Base-by-base conservation (phyloP, 2,888 invertebrate genomes). In the Heteropelma amictum region DNA sequence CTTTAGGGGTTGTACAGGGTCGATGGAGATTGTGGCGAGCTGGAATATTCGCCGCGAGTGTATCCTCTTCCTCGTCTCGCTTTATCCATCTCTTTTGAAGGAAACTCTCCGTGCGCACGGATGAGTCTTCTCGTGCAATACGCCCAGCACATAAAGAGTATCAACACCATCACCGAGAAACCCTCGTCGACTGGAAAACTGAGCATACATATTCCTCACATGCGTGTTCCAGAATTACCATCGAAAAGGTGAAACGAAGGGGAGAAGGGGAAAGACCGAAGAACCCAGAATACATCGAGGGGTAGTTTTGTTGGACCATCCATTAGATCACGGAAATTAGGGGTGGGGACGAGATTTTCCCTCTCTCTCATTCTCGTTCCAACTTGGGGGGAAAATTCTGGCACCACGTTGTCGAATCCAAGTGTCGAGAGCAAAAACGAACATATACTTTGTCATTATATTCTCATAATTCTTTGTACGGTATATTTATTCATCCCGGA, bases 251-350 rank as follows among this genome's bases (percentile, higher is more conserved):
- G 33, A 58, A 72, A 73, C 47, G 73, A 71, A 68, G 65, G 33
- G 35, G 35, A 30, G 58, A 38, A 51, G 38, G 23, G 21, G 56
- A 33, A 26, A 56, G 38, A 28, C 35, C 14, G n/a, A n/a, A 33
- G 33, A 10, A 33, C 8, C 4, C 56, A 26, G 35, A 38, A 65
- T 60, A 72, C 60, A 65, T 72, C 69, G 35, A 30, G 53, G 65
- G 45, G 51, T 65, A 6, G 42, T 60, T 56, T 33, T 30, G 83
- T 82, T 77, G 81, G 81, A 77, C 83, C 84, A 85, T 86, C 85
- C 86, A 86, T 87, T 85, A 87, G 85, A 87, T 87, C 85, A 87
- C 83, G 85, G 81, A 84, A 86, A 85, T 86, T 87, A 80, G 81
- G 80, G 68, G 78, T 79, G 60, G 26, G 58, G 33, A n/a, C 33